Percentiles rank a stretch among this genome's conserved stretches.
Evolutionary conservation across 1,140 invertebrate genomes (phyloP).

Genomic region (Temnothorax nylanderi): DNA sequence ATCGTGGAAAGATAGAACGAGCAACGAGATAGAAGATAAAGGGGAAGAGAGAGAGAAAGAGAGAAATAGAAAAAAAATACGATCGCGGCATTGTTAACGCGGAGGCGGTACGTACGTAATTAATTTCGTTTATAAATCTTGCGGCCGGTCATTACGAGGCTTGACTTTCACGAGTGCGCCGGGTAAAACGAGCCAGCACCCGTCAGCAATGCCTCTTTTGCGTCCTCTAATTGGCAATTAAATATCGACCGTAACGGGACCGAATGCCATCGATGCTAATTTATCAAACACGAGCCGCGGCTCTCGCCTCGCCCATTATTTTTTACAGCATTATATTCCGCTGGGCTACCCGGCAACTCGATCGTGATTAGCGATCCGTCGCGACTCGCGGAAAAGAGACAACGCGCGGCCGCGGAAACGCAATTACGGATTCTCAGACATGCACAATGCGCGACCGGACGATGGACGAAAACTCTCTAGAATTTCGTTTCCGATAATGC

Average conservation of each 20-base stretch:
- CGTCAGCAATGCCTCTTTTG: constrained; percentile 66
- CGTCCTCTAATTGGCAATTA: constrained; percentile 78
- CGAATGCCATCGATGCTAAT: constrained; percentile 68
- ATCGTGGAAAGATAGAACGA: constrained; percentile 28
- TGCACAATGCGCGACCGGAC: not conserved
- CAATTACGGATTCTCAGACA: constrained; percentile 39
- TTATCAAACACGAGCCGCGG: constrained; percentile 57
- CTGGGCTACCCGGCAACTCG: not conserved
- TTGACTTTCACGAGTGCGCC: constrained; percentile 61
- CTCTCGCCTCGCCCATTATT: constrained; percentile 40
- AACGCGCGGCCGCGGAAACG: not conserved
- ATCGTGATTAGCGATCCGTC: constrained; percentile 30
- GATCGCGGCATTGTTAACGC: constrained; percentile 65
- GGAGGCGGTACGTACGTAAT: constrained; percentile 69
- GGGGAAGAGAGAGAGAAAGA: not conserved
- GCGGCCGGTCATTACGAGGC: constrained; percentile 62
- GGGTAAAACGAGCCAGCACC: constrained; percentile 70
- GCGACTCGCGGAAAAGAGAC: not conserved
- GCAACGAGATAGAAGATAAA: not conserved
- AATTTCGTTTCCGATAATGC: constrained; percentile 53
- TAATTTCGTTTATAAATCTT: constrained; percentile 76
- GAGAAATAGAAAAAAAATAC: not conserved
- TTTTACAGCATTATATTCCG: constrained; percentile 41
- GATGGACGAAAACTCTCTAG: constrained; percentile 5
- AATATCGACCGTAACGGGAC: constrained; percentile 69